Evolutionary conservation across 2,113 vertebrate genomes (phyloP).

Genomic region (Hemiscyllium ocellatum): DNA sequence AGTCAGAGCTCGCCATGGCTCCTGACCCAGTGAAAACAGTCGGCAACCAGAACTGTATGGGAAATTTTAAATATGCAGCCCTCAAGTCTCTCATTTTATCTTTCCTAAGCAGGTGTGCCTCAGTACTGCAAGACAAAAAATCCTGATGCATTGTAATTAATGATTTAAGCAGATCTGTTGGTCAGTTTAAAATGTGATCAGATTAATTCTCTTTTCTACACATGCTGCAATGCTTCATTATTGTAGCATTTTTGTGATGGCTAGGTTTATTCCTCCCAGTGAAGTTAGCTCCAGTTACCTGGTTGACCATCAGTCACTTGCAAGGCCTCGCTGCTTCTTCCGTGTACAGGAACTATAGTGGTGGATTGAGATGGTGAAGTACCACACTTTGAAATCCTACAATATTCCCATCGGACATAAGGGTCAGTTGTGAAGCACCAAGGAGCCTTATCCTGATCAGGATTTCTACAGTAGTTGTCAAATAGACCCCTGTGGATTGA

Average conservation of each 20-base stretch:
- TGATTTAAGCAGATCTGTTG: neutral
- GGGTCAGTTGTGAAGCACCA: conserved; percentile 92
- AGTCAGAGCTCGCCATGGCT: no score
- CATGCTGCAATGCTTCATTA: neutral
- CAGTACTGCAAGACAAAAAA: neutral
- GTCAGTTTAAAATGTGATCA: neutral
- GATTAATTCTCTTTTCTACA: neutral
- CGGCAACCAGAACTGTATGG: neutral
- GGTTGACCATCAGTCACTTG: neutral
- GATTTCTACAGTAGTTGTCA: conserved; percentile 87
- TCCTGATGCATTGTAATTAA: neutral
- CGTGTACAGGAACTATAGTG: no score
- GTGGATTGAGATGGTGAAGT: neutral
- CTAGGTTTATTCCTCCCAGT: neutral
- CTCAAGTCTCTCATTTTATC: no score
- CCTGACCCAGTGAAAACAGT: no score
- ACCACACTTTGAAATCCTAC: conserved; percentile 66
- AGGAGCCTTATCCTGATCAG: conserved; percentile 69
- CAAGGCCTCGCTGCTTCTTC: no score
- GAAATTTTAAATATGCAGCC: neutral
- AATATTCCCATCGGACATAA: conserved; percentile 80
- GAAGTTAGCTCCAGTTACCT: neutral
- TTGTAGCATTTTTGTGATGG: neutral
- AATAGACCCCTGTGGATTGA: conserved; percentile 64
- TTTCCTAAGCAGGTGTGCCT: no score